phyloP scores from a whole-genome alignment of 2,113 vertebrate genomes.

The Microtus montanus region DNA sequence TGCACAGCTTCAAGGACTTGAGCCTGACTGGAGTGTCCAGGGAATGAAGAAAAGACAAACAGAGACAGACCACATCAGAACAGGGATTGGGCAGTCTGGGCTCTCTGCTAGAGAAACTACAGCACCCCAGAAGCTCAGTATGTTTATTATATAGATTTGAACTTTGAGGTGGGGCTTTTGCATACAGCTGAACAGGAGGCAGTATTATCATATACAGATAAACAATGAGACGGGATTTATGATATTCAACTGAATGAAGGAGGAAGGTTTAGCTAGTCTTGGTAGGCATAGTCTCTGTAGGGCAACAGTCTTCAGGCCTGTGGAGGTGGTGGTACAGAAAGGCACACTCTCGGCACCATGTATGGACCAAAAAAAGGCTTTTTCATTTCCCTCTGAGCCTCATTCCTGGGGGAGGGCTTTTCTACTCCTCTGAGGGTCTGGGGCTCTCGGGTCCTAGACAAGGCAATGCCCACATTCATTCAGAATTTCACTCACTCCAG shows the following conservation, averaged over 20 bases:
- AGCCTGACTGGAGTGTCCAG: background rate
- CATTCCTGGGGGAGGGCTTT: background rate
- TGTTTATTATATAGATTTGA: background rate
- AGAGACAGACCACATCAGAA: background rate
- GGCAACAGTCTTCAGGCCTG: background rate
- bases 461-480: background rate
- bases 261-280: background rate
- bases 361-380: background rate
- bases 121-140: background rate
- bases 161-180: background rate
- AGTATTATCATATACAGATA: background rate
- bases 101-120: background rate
- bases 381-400: background rate
- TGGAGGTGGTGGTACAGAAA: background rate
- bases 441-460: background rate
- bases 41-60: background rate
- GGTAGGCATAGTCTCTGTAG: background rate
- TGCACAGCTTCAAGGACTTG: background rate
- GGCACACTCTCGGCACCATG: background rate
- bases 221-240: background rate
- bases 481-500: background rate
- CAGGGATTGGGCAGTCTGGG: background rate
- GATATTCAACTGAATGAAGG: background rate
- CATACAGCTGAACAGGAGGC: background rate
- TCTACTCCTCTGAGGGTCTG: background rate